Conservation (phyloP, 2,113 vertebrate species). For the Opisthocomus hoazin region DNA sequence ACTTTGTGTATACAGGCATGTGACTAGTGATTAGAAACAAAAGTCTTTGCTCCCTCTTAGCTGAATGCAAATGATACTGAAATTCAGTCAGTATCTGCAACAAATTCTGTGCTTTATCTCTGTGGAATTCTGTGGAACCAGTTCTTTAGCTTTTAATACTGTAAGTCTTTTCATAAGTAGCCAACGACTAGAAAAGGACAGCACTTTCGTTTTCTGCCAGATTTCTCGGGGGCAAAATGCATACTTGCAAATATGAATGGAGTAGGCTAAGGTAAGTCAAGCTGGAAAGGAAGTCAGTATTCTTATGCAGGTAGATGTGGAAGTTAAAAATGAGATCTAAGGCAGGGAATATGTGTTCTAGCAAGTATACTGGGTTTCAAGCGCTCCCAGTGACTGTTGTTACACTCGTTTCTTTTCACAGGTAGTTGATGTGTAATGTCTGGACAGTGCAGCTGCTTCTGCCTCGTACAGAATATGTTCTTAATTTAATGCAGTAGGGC, state of each 20-base stretch:
- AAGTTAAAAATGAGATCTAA: slow-evolving; percentile 61
- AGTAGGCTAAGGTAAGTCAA: slow-evolving; percentile 69
- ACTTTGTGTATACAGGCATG: neutral
- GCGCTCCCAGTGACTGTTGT: slow-evolving; percentile 58
- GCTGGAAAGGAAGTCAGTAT: slow-evolving; percentile 61
- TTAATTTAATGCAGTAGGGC: neutral
- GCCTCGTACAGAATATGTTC: neutral
- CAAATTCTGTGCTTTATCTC: slow-evolving; percentile 8
- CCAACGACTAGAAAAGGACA: slow-evolving; percentile 42
- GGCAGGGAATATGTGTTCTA: slow-evolving; percentile 62
- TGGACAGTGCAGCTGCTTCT: neutral
- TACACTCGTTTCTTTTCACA: neutral
- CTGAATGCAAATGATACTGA: neutral
- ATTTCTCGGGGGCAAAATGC: slow-evolving; percentile 77
- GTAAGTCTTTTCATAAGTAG: slow-evolving; percentile 54
- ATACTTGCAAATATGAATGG: slow-evolving; percentile 74
- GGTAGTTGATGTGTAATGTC: neutral
- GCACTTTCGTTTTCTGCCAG: slow-evolving; percentile 71
- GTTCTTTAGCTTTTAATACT: slow-evolving; percentile 65
- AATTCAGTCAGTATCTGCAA: slow-evolving; percentile 1
- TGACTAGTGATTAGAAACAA: neutral
- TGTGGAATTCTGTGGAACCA: slow-evolving; percentile 73
- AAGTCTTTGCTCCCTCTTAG: neutral
- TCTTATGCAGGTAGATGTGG: slow-evolving; percentile 69
- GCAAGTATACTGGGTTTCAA: slow-evolving; percentile 50